Evolutionary conservation across 2,888 invertebrate genomes (phyloP).

Genomic region (Fragum sueziense): DNA sequence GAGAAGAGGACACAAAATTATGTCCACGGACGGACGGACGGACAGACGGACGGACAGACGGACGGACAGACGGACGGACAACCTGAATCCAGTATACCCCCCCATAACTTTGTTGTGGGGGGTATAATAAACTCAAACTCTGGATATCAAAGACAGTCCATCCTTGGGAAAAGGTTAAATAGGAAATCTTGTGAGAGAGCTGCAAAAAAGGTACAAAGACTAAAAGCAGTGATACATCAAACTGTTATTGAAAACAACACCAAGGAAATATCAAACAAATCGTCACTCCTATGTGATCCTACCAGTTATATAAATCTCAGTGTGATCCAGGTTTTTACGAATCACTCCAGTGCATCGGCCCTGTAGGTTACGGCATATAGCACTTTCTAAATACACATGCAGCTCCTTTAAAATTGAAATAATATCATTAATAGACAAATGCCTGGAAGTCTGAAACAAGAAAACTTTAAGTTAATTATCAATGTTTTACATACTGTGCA

Average conservation of each 20-base stretch:
- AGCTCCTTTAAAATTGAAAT: constrained; percentile 85
- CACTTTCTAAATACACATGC: constrained; percentile 94
- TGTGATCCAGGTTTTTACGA: constrained; percentile 67
- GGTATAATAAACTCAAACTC: too few species aligned
- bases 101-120: too few species aligned
- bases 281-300: constrained; percentile 27
- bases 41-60: too few species aligned
- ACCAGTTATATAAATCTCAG: constrained; percentile 76
- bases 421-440: neutral
- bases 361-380: constrained; percentile 91
- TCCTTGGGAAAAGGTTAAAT: neutral
- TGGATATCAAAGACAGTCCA: neutral
- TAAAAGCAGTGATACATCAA: too few species aligned
- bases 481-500: neutral
- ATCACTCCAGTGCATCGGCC: constrained; percentile 85
- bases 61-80: too few species aligned
- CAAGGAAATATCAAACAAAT: neutral
- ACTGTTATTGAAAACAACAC: too few species aligned
- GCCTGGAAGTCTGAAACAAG: neutral
- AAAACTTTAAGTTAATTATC: neutral
- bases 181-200: too few species aligned
- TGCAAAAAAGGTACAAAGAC: too few species aligned
- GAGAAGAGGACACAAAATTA: too few species aligned
- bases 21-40: too few species aligned
- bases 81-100: too few species aligned